Conservation (phyloP, 2,888 invertebrate genomes). For the Hololepta plana region DNA sequence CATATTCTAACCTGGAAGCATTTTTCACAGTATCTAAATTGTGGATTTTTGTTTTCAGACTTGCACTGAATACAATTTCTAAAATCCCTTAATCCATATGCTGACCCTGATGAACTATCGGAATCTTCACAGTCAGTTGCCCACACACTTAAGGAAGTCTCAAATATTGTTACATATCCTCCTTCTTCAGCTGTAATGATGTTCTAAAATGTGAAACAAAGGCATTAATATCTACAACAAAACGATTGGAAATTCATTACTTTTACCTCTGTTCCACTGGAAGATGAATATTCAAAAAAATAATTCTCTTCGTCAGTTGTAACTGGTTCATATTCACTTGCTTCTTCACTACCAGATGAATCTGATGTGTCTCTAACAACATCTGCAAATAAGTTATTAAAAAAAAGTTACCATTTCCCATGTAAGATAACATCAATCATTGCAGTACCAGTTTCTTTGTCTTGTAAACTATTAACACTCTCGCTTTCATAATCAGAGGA, state of each 20-base stretch:
- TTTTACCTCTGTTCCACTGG: conserved; percentile 34
- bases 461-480: conserved; percentile 43
- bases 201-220: conserved; percentile 8
- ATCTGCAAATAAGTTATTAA: conserved; percentile 22
- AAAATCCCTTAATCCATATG: conserved; percentile 38
- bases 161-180: conserved; percentile 21
- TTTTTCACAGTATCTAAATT: conserved; percentile 48
- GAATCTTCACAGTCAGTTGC: conserved; percentile 24
- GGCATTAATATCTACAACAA: neutral
- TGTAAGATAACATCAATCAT: neutral
- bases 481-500: conserved; percentile 32
- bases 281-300: conserved; percentile 25
- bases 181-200: conserved; percentile 14
- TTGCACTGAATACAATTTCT: conserved; percentile 47
- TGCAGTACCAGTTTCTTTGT: conserved; percentile 42
- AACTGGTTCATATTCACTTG: conserved; percentile 27
- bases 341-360: conserved; percentile 1
- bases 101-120: conserved; percentile 21
- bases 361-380: conserved; percentile 24
- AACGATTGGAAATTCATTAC: neutral
- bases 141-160: conserved; percentile 21
- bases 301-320: conserved; percentile 12
- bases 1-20: conserved; percentile 53
- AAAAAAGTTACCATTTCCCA: conserved; percentile 6
- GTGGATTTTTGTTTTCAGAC: conserved; percentile 38